A percentile compares a stretch with the other conserved stretches of the same genome.
These are phyloP conservation scores for Dromaius novaehollandiae DNA, from an alignment of 2,113 vertebrate genomes.

Conservation along the genomic window DNA sequence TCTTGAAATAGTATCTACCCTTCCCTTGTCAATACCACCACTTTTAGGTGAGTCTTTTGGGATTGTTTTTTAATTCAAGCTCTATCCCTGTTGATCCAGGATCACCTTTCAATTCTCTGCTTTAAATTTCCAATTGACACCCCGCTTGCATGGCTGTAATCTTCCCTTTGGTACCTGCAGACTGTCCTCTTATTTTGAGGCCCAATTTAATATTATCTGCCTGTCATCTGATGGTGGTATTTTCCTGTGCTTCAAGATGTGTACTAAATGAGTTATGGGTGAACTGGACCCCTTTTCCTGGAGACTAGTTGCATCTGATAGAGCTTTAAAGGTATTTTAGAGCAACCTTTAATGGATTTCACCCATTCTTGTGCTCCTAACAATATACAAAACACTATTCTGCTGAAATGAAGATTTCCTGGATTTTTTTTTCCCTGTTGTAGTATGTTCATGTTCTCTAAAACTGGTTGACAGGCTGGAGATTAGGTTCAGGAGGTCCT, in stretches of 20 bases:
- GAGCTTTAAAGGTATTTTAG: not conserved
- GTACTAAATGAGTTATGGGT: not conserved
- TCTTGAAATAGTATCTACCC: not conserved
- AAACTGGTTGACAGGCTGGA: not conserved
- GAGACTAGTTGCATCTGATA: not conserved
- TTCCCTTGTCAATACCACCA: not conserved
- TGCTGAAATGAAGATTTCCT: not conserved
- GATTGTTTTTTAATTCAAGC: not conserved
- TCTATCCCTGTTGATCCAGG: not conserved
- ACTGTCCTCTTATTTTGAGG: not conserved
- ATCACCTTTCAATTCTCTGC: not conserved
- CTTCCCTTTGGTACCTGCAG: not conserved
- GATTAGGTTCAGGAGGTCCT: not conserved
- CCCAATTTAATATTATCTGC: not conserved
- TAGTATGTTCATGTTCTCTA: not conserved
- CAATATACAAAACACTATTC: not conserved
- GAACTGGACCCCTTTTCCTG: not conserved
- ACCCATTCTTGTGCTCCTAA: not conserved
- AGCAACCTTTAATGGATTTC: not conserved
- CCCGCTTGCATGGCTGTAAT: not conserved
- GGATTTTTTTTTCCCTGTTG: not conserved
- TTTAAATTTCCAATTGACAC: not conserved
- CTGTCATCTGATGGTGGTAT: not conserved
- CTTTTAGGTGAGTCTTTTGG: not conserved
- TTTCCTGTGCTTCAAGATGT: not conserved